A percentile compares a stretch with the other conserved stretches of the same genome.
These are phyloP conservation scores for Rhadina sibilatrix DNA, from an alignment of 2,113 vertebrate genomes.

Conservation along the genomic window DNA sequence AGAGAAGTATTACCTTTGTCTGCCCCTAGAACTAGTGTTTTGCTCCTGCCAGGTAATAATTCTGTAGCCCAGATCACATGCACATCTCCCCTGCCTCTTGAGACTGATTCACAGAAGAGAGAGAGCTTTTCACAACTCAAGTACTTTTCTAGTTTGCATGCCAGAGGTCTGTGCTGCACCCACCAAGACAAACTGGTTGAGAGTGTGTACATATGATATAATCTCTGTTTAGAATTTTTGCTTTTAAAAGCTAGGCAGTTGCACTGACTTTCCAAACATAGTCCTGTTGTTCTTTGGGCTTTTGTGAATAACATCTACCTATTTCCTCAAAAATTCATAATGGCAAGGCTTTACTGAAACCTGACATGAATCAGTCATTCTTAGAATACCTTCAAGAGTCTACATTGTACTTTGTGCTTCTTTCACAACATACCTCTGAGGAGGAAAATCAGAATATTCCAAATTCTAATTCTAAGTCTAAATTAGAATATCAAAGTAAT, in stretches of 20 bases:
- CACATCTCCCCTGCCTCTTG: neutral
- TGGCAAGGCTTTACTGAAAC: neutral
- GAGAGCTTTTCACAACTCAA: neutral
- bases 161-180: neutral
- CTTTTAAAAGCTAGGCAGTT: neutral
- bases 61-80: neutral
- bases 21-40: neutral
- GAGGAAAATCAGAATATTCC: neutral
- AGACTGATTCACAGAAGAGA: neutral
- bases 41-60: neutral
- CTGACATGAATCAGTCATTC: neutral
- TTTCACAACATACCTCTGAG: neutral
- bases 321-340: neutral
- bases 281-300: neutral
- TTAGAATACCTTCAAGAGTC: neutral
- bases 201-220: neutral
- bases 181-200: neutral
- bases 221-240: neutral
- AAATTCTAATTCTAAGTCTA: neutral
- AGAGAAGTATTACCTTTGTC: neutral
- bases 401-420: neutral
- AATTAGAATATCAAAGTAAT: neutral
- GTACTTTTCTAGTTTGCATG: neutral
- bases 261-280: neutral
- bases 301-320: neutral